Conservation (phyloP, 2,888 invertebrate genomes). For the Zaprionus lineosus region DNA sequence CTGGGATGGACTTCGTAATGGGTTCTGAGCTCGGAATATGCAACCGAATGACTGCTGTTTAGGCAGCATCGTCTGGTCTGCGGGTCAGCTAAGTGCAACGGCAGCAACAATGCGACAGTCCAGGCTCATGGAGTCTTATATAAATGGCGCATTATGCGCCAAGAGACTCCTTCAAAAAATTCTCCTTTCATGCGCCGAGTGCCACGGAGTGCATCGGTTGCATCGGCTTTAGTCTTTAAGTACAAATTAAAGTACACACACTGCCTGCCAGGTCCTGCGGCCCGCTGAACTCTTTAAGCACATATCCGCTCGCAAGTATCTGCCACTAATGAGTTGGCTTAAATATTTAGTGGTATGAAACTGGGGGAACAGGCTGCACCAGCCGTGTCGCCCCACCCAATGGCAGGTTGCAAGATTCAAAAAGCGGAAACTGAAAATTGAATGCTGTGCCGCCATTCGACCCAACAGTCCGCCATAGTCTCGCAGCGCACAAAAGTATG, state of each 20-base stretch:
- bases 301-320: no score
- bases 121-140: slow-evolving; percentile 4
- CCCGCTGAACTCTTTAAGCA: no score
- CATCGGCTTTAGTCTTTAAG: slow-evolving; percentile 26
- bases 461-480: neutral
- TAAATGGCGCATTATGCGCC: slow-evolving; percentile 42
- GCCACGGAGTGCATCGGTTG: no score
- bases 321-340: slow-evolving; percentile 58
- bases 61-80: slow-evolving; percentile 33
- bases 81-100: slow-evolving; percentile 68
- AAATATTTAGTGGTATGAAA: slow-evolving; percentile 56
- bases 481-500: slow-evolving; percentile 33
- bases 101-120: slow-evolving; percentile 43
- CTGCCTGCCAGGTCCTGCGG: no score
- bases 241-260: no score
- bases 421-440: slow-evolving; percentile 34
- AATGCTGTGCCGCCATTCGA: slow-evolving; percentile 5
- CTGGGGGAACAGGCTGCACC: slow-evolving; percentile 16
- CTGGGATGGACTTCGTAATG: no score
- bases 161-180: slow-evolving; percentile 20
- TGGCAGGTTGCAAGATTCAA: no score
- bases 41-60: slow-evolving; percentile 43
- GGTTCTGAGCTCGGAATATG: no score
- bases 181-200: no score
- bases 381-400: neutral